Percentiles rank a stretch among this genome's conserved stretches.
Evolutionary conservation across 2,113 vertebrate genomes (phyloP).

Genomic region (Anoura caudifer): DNA sequence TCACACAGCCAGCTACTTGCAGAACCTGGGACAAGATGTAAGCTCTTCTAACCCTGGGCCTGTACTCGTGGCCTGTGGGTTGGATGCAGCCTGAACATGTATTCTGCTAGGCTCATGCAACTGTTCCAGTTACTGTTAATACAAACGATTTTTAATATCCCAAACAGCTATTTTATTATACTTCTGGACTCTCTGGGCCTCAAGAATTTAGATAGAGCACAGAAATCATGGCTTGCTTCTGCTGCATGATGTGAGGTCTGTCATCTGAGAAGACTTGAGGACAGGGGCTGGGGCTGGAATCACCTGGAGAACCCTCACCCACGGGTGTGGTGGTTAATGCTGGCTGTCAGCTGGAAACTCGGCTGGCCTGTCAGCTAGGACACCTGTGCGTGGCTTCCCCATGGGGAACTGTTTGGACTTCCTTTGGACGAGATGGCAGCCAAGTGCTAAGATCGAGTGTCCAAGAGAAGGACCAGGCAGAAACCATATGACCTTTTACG

Average conservation of each 20-base stretch:
- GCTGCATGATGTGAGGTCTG: neutral
- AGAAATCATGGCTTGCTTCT: neutral
- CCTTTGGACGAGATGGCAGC: neutral
- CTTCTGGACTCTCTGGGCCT: neutral
- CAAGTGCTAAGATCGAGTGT: neutral
- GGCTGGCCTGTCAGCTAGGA: neutral
- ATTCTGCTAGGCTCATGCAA: neutral
- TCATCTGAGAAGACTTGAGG: neutral
- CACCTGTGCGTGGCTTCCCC: neutral
- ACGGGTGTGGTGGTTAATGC: neutral
- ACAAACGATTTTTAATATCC: neutral
- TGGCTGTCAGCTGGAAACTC: neutral
- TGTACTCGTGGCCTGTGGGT: neutral
- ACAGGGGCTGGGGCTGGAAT: neutral
- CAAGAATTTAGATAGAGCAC: neutral
- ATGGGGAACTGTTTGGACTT: neutral
- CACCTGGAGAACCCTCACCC: neutral
- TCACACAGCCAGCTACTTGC: neutral
- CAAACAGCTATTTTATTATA: neutral
- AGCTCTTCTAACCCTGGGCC: neutral
- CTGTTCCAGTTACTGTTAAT: neutral
- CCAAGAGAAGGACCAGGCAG: neutral
- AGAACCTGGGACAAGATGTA: neutral
- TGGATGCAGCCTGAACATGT: neutral
- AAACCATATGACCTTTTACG: neutral